Evolutionary conservation across 2,113 vertebrate genomes (phyloP), one percentile per base, ranked within the genome.

Genomic region (Excalfactoria chinensis): DNA sequence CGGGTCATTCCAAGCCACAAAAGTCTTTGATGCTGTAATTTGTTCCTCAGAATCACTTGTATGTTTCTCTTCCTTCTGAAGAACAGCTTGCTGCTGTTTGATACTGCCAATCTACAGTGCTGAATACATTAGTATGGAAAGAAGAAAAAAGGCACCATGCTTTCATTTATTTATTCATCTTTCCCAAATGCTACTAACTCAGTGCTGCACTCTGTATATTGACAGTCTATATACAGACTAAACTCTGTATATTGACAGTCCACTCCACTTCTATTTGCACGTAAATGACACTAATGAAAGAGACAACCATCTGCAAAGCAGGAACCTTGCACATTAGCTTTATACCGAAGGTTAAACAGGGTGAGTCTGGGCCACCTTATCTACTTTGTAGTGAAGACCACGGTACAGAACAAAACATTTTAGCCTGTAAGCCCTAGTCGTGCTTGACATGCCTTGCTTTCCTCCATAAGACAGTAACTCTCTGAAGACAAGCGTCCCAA

Each of bases 141-240:
- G 32, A 64, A 11, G 2, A 22, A 71, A 18, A 83, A 80, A 80
- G 11, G 18, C 4, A 4, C 8, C 0, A 0, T 1, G 1, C 0
- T 23, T 71, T 79, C n/a, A 7, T 10, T 59, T 34, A 4, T n/a
- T 67, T 55, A 16, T 89, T 44, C 22, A 46, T 16, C 7, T 84
- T 84, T 62, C 37, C 18, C n/a, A 12, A 14, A 35, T 77, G 32
- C 30, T 75, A 53, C 26, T 12, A 59, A n/a, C 20, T 64, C n/a
- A 9, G 7, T 22, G 18, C 19, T 46, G 8, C 26, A 19, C 35
- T 81, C 63, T 9, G 1, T 11, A 13, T 44, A 59, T 67, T 34
- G 22, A 32, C 41, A 59, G 59, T 10, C 21, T n/a, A n/a, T n/a
- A n/a, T n/a, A n/a, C n/a, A n/a, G n/a, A n/a, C n/a, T n/a, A n/a